These are phyloP conservation scores for Drosophila tanythrix DNA, from an alignment of 2,888 invertebrate species.

Conservation along the genomic window DNA sequence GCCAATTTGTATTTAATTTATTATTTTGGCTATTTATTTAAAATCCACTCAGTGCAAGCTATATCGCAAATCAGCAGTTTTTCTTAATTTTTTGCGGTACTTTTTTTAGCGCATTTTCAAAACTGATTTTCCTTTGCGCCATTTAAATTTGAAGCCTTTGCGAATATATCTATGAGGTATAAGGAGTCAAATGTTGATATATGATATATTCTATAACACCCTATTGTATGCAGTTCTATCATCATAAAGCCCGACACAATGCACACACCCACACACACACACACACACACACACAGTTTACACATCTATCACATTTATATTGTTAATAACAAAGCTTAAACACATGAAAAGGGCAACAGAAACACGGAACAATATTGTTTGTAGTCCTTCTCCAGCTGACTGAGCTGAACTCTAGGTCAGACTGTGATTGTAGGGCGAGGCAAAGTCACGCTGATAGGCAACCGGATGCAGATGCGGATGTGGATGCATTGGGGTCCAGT, in stretches of 20 bases:
- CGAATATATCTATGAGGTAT: not conserved
- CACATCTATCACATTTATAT: slow-evolving; percentile 32
- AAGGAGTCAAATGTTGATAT: not conserved
- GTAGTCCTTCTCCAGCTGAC: not conserved
- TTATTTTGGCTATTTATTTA: not conserved
- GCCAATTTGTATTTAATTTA: not conserved
- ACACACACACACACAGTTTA: not conserved
- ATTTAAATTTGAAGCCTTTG: not conserved
- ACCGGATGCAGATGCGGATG: slow-evolving; percentile 83
- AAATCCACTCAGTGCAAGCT: not conserved
- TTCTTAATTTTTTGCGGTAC: not conserved
- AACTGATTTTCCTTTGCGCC: rapidly evolving
- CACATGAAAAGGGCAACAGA: slow-evolving; percentile 24
- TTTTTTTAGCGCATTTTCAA: not conserved
- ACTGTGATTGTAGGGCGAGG: slow-evolving; percentile 84
- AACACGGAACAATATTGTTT: slow-evolving; percentile 8
- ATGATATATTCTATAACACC: not conserved
- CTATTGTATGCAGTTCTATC: not conserved
- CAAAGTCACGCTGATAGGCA: slow-evolving; percentile 84
- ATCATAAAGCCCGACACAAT: not conserved
- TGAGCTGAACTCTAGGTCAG: slow-evolving; percentile 55
- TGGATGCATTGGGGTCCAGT: slow-evolving; percentile 71
- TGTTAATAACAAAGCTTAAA: slow-evolving; percentile 24
- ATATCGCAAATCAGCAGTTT: not conserved
- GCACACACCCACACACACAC: not conserved